Percentiles rank a stretch among this genome's conserved stretches.
Evolutionary conservation across 2,888 invertebrate species (phyloP).

Genomic region (Eristalinus aeneus): DNA sequence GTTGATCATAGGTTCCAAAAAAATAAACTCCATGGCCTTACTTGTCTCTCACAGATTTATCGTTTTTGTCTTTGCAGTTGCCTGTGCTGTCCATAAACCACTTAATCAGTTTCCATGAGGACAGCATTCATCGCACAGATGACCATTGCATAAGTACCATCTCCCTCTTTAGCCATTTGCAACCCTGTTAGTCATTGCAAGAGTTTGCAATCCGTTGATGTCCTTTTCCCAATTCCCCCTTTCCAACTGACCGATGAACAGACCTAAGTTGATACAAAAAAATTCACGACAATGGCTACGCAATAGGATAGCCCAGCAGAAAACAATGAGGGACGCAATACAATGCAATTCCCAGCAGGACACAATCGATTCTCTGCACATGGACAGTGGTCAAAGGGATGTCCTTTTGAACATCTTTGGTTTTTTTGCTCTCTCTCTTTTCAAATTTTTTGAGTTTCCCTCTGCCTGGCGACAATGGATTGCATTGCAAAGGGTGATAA

Average conservation of each 20-base stretch:
- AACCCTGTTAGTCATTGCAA: not conserved
- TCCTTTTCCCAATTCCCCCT: conserved; percentile 32
- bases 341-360: conserved; percentile 67
- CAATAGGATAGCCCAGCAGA: conserved; percentile 60
- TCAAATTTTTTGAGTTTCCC: too few relatives aligned
- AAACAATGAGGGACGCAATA: conserved; percentile 37
- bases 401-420: conserved; percentile 23
- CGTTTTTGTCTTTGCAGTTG: too few relatives aligned
- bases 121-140: not conserved
- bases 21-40: too few relatives aligned
- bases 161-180: not conserved
- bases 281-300: conserved; percentile 62
- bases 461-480: conserved; percentile 42
- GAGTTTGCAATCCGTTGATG: conserved; percentile 39
- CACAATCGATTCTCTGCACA: conserved; percentile 50
- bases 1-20: too few relatives aligned
- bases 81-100: not conserved
- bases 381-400: conserved; percentile 60
- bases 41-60: too few relatives aligned
- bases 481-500: conserved; percentile 59
- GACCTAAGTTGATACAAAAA: conserved; percentile 23
- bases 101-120: not conserved
- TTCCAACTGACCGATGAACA: conserved; percentile 47
- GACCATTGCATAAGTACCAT: not conserved
- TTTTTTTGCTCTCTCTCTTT: conserved; percentile 10